Base-by-base conservation (phyloP, 2,888 invertebrate genomes). In the Sussaba pulchella region DNA sequence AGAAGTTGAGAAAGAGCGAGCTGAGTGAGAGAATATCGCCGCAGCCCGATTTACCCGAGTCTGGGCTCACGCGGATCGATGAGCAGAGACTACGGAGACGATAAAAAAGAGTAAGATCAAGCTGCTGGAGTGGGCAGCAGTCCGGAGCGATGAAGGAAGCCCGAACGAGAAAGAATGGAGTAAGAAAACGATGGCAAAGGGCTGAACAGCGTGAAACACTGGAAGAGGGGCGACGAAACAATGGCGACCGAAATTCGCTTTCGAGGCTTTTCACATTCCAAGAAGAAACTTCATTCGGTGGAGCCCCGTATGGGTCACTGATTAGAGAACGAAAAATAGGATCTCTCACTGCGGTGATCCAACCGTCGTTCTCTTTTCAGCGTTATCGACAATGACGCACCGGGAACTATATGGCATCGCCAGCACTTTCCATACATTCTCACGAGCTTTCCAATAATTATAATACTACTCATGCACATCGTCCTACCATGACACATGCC, bases 41-140 rank as follows among this genome's bases (percentile, higher is more conserved):
- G 21, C 50, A 47, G 63, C 69, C 64, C 75, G 73, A 77, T 81
- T 81, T 77, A 64, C 72, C 64, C 50, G 41, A 31, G 64, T 81
- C 71, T 52, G 39, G 59, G 41, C 39, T 45, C 64, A 43, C 69
- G 47, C 57, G 78, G 74, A 78, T 80, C 75, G 66, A 78, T 78
- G 57, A 78, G 69, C 45, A 41, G 64, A 74, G 67, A 54, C 61
- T 57, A n/a, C 17, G 17, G 36, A 43, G 66, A 67, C 39, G 63
- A 61, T 10, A 61, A 57, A 74, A 66, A 75, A 52, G 66, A 72
- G 66, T 72, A 52, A 61, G 61, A 52, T 71, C 43, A 66, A 71
- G 66, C 61, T 67, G 5, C 26, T 31, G 12, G 66, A 61, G 43
- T 41, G 67, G 24, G 43, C n/a, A 45, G 21, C 31, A 61, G 61